A percentile compares a stretch with the other conserved stretches of the same genome.
phyloP scores from a whole-genome alignment of 2,113 vertebrate genomes.

The Brachyistius frenatus region DNA sequence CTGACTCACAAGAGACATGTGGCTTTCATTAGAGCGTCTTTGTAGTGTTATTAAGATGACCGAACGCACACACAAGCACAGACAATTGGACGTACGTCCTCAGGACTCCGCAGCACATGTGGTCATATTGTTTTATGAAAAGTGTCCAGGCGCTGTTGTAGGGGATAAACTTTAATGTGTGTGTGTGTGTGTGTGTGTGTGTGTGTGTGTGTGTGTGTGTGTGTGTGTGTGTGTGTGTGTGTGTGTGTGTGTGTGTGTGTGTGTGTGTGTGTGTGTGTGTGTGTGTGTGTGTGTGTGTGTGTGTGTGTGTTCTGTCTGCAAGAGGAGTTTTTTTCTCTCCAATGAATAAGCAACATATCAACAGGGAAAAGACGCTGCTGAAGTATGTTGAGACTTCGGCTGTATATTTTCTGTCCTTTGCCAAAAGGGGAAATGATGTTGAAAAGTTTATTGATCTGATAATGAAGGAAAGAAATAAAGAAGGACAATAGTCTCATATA shows the following conservation, averaged over 20 bases:
- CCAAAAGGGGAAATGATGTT: background rate
- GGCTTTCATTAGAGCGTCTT: conserved; percentile 69
- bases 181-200: conserved; percentile 35
- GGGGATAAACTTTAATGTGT: conserved; percentile 31
- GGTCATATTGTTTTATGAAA: conserved; percentile 63
- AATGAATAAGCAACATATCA: conserved; percentile 24
- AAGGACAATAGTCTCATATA: no score
- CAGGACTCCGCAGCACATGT: conserved; percentile 63
- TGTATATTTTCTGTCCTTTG: background rate
- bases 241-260: conserved; percentile 42
- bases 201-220: conserved; percentile 16
- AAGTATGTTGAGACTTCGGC: background rate
- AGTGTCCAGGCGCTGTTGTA: conserved; percentile 53
- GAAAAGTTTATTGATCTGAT: no score
- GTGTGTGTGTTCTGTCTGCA: conserved; percentile 35
- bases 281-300: conserved; percentile 38
- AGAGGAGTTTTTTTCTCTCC: conserved; percentile 22
- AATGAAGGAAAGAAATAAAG: background rate
- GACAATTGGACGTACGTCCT: conserved; percentile 41
- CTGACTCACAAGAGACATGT: conserved; percentile 71
- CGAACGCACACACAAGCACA: conserved; percentile 47
- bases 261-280: conserved; percentile 37
- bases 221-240: conserved; percentile 38
- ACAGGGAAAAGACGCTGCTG: background rate
- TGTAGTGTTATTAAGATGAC: conserved; percentile 67